Evolutionary conservation across 2,797 vertebrate species (phyloP).

Genomic region (Chaunax sp.): DNA sequence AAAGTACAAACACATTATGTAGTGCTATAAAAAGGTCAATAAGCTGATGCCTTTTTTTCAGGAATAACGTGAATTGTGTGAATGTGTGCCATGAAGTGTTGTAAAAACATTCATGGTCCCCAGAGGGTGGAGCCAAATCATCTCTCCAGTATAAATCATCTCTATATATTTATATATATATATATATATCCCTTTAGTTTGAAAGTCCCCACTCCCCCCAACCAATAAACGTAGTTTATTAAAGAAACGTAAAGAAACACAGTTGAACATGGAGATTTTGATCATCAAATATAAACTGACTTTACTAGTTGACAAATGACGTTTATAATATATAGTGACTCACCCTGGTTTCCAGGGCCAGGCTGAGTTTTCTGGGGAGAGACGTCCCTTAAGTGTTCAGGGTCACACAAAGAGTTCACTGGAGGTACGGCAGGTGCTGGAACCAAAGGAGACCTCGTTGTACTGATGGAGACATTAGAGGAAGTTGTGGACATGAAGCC

Average conservation of each 20-base stretch:
- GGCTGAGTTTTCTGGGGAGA: constrained; percentile 32
- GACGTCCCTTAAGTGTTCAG: constrained; percentile 18
- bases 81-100: too few relatives aligned
- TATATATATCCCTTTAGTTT: too few relatives aligned
- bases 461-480: constrained; percentile 16
- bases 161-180: too few relatives aligned
- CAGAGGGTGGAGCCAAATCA: not conserved
- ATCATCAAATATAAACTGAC: too few relatives aligned
- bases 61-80: too few relatives aligned
- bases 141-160: too few relatives aligned
- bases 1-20: constrained; percentile 24
- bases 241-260: too few relatives aligned
- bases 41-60: not conserved
- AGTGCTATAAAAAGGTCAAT: constrained; percentile 8
- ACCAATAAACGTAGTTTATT: too few relatives aligned
- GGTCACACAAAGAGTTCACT: constrained; percentile 26
- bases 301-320: too few relatives aligned
- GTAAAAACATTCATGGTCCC: not conserved
- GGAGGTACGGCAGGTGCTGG: constrained; percentile 25
- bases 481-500: constrained; percentile 23
- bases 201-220: too few relatives aligned
- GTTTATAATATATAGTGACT: too few relatives aligned
- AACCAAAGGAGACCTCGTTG: constrained; percentile 30
- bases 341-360: constrained; percentile 41
- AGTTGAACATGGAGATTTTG: too few relatives aligned